Conservation (phyloP, 2,113 vertebrate species). For the Mesocricetus auratus region DNA sequence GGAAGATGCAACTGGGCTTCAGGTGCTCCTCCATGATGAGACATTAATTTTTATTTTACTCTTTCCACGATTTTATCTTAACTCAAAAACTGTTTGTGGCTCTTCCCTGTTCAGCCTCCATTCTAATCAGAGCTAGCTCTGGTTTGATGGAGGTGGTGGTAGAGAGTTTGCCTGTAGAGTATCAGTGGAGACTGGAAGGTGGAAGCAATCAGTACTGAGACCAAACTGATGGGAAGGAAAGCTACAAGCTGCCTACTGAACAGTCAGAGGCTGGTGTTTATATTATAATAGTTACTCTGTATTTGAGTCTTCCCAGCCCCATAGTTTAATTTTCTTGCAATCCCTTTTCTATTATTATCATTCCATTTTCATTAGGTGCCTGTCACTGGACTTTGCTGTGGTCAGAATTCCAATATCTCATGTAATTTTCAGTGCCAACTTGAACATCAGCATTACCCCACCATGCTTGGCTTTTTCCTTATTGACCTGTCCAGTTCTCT, state of each 20-base stretch:
- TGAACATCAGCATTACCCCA: neutral
- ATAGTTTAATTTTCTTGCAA: neutral
- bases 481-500: neutral
- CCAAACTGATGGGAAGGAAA: conserved; percentile 2
- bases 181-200: neutral
- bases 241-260: neutral
- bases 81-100: neutral
- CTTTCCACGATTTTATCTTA: neutral
- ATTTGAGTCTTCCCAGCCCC: neutral
- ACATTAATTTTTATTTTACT: neutral
- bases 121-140: neutral
- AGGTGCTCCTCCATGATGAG: too few species aligned
- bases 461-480: neutral
- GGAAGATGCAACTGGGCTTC: neutral
- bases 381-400: neutral
- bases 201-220: neutral
- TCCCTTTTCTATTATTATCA: conserved; percentile 11
- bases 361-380: conserved; percentile 56
- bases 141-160: neutral
- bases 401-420: conserved; percentile 48
- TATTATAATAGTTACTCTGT: conserved; percentile 17
- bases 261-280: neutral
- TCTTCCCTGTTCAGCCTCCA: neutral
- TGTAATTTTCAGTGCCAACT: neutral
- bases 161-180: neutral